phyloP scores from a whole-genome alignment of 2,888 invertebrate species.

The Thysanoteuthis rhombus region DNA sequence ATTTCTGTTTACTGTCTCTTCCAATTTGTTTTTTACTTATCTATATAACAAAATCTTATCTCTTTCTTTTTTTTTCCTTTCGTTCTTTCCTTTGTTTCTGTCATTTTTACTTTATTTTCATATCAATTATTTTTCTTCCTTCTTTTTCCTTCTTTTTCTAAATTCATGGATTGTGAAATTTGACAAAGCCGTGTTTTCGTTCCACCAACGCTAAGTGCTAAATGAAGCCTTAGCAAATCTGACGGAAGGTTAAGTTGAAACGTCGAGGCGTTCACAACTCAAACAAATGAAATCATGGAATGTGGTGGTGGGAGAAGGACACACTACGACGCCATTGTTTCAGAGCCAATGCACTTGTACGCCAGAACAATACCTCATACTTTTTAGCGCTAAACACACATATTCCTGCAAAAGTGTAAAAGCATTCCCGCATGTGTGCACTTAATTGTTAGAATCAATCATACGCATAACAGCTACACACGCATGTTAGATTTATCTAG shows the following conservation, averaged over 20 bases:
- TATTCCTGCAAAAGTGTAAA: not conserved
- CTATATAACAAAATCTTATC: too few relatives aligned
- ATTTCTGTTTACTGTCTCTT: too few relatives aligned
- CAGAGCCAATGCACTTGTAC: not conserved
- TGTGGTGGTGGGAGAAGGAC: not conserved
- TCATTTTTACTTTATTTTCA: too few relatives aligned
- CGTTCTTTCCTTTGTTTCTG: too few relatives aligned
- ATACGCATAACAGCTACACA: not conserved
- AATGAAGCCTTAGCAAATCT: not conserved
- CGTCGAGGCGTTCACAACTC: not conserved
- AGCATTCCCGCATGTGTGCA: not conserved
- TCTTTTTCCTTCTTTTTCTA: not conserved
- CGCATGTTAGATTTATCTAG: too few relatives aligned
- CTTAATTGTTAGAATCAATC: not conserved
- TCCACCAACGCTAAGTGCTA: not conserved
- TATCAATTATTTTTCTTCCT: too few relatives aligned
- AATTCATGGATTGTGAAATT: not conserved
- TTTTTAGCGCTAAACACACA: not conserved
- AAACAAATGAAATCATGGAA: not conserved
- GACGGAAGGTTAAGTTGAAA: not conserved
- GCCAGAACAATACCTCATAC: not conserved
- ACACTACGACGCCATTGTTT: not conserved
- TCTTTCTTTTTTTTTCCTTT: too few relatives aligned
- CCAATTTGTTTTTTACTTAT: too few relatives aligned
- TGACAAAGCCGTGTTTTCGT: not conserved